Conservation (phyloP, 2,888 invertebrate species). For the Psylliodes chrysocephalus region DNA sequence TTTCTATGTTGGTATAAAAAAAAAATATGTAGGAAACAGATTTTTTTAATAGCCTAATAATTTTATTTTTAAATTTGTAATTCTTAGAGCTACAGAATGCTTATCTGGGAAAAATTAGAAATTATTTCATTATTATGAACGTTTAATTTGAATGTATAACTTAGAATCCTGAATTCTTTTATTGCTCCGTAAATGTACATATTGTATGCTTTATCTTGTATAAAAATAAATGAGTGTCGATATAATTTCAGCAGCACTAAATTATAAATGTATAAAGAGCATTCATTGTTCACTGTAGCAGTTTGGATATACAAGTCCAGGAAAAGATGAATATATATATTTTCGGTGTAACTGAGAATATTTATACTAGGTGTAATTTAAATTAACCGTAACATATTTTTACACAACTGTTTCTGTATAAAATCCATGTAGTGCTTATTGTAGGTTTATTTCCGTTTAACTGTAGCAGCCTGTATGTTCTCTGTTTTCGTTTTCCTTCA, state of each 20-base stretch:
- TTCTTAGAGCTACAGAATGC: too few relatives aligned
- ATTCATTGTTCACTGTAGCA: constrained; percentile 34
- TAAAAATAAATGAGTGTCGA: constrained; percentile 15
- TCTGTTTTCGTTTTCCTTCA: constrained; percentile 14
- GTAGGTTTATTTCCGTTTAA: constrained; percentile 32
- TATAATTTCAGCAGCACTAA: constrained; percentile 35
- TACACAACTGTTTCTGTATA: constrained; percentile 55
- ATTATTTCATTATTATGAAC: too few relatives aligned
- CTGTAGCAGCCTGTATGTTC: constrained; percentile 32
- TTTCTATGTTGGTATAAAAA: too few relatives aligned
- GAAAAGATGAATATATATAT: constrained; percentile 33
- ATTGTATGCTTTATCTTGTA: constrained; percentile 18
- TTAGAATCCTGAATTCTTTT: constrained; percentile 10
- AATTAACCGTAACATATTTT: constrained; percentile 56
- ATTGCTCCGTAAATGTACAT: constrained; percentile 7
- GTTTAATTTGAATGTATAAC: too few relatives aligned
- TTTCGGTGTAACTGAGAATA: constrained; percentile 48
- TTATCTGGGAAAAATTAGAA: too few relatives aligned
- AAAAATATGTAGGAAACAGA: too few relatives aligned
- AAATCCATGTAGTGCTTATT: constrained; percentile 44
- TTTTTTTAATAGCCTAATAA: too few relatives aligned
- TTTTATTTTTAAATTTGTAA: too few relatives aligned
- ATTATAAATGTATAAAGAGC: constrained; percentile 35
- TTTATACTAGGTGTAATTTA: constrained; percentile 50
- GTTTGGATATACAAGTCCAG: constrained; percentile 31